phyloP scores from a whole-genome alignment of 2,113 vertebrate species.

The Hemicordylus capensis region DNA sequence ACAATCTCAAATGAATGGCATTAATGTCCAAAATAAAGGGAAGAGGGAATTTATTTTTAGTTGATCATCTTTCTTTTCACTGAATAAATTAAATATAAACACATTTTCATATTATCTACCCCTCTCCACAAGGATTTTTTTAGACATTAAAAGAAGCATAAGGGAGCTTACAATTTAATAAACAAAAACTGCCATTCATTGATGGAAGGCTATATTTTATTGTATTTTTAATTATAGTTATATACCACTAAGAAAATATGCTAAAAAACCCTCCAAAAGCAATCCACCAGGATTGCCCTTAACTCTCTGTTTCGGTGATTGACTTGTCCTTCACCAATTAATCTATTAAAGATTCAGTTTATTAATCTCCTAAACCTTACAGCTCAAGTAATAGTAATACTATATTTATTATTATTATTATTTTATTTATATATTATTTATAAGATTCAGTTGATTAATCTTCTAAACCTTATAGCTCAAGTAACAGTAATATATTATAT shows the following conservation, averaged over 20 bases:
- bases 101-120: neutral
- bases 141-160: neutral
- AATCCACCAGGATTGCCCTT: neutral
- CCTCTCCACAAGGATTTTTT: neutral
- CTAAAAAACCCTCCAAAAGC: no score
- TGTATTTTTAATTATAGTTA: neutral
- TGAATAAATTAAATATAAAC: neutral
- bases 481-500: neutral
- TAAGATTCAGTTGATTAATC: neutral
- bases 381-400: neutral
- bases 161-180: neutral
- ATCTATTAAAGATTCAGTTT: neutral
- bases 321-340: neutral
- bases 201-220: neutral
- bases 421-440: neutral
- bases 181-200: neutral
- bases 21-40: neutral
- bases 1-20: slow-evolving; percentile 16
- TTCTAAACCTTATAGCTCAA: neutral
- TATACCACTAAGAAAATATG: neutral
- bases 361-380: neutral
- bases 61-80: neutral
- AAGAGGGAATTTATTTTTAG: neutral
- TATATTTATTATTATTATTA: no score
- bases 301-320: neutral